These are phyloP conservation scores for Drosophila aff. DNA, from an alignment of 1,140 invertebrate species.

Conservation along the genomic window DNA sequence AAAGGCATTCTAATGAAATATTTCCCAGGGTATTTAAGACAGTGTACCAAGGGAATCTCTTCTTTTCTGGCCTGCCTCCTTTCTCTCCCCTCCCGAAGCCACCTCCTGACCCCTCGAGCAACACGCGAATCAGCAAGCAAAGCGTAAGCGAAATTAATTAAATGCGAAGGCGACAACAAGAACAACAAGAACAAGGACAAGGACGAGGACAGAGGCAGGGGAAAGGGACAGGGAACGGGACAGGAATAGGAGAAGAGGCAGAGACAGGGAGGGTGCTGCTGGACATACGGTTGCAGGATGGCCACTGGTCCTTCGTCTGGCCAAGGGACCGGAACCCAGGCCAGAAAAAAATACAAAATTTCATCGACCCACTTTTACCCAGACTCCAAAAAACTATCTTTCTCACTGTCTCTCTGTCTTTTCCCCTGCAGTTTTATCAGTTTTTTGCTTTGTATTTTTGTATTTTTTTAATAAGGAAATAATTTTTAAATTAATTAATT, in stretches of 20 bases:
- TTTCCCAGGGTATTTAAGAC: background rate
- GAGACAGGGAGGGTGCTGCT: background rate
- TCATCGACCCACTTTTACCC: constrained; percentile 39
- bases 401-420: background rate
- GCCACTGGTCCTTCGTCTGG: constrained; percentile 3
- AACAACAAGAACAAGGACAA: constrained; percentile 21
- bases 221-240: background rate
- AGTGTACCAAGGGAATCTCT: background rate
- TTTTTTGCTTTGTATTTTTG: background rate
- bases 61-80: background rate
- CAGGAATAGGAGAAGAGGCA: background rate
- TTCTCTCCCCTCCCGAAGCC: background rate
- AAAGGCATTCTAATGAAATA: background rate
- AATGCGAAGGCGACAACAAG: constrained; percentile 54
- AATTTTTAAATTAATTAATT: background rate
- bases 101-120: constrained; percentile 10
- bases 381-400: background rate
- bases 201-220: background rate
- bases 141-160: constrained; percentile 71
- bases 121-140: constrained; percentile 41
- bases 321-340: constrained; percentile 12
- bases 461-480: background rate
- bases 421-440: background rate
- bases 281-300: constrained; percentile 1
- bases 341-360: constrained; percentile 29